Evolutionary conservation across 2,888 invertebrate genomes (phyloP), one percentile per base, ranked within the genome.

Genomic region (Proisotoma minuta): DNA sequence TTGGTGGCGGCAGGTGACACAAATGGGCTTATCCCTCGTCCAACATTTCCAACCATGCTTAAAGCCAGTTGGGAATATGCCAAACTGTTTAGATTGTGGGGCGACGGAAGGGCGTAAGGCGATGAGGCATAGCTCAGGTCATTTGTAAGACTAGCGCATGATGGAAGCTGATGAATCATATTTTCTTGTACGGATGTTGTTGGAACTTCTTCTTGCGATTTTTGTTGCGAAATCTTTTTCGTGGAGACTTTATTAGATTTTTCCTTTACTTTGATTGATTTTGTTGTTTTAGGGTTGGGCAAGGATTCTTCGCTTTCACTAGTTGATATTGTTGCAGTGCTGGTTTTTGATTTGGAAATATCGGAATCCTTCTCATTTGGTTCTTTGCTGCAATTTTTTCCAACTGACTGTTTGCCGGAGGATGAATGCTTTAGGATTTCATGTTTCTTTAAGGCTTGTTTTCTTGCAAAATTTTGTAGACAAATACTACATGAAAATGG

Each of bases 391-490:
- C 5, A n/a, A 18, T 43, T n/a, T 5, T 43, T 20, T 12, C 43
- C 43, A 43, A 18, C 20, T 12, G 43, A 18, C 18, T 15, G 5
- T 43, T 20, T 43, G 20, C 43, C 20, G 15, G 43, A 5, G 4
- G 43, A 20, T 5, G 43, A n/a, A 57, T 65, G 65, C 34, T 62
- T 60, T 10, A 34, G 43, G 18, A n/a, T 15, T 43, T 60, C 20
- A 60, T 68, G 68, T 27, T 63, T 63, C 39, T 56, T 63, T 4
- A 63, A 34, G 8, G 63, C 57, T 57, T 52, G 53, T 54, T 64
- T 65, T 26, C 59, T 52, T 0, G 59, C 26, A 60, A 65, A 63
- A n/a, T 10, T 22, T 29, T 58, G 56, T 10, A 47, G 24, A 40
- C 62, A 68, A 23, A 48, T 10, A 10, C n/a, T n/a, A 39, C 54